Percentiles rank a stretch among this genome's conserved stretches.
phyloP scores from a whole-genome alignment of 2,797 vertebrate genomes.

The Cetoscarus ocellatus region DNA sequence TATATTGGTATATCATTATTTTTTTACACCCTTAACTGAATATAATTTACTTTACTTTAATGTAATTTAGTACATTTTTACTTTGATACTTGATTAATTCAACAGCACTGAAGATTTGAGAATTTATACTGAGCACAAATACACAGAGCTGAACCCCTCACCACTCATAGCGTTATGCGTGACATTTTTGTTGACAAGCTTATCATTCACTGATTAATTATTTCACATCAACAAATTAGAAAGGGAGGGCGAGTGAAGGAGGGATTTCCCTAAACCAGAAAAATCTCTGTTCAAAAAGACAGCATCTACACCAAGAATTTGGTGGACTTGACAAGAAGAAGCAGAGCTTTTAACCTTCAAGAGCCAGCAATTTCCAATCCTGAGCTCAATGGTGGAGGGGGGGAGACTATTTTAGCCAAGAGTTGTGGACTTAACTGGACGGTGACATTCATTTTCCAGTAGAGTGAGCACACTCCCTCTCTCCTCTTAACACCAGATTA shows the following conservation, averaged over 20 bases:
- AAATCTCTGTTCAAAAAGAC: neutral
- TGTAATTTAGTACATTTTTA: too few species aligned
- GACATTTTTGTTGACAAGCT: slow-evolving; percentile 67
- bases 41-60: too few species aligned
- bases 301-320: neutral
- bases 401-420: slow-evolving; percentile 18
- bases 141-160: too few species aligned
- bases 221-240: slow-evolving; percentile 27
- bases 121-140: too few species aligned
- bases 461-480: slow-evolving; percentile 21
- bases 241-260: slow-evolving; percentile 16
- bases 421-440: slow-evolving; percentile 3
- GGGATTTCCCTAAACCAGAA: slow-evolving; percentile 4
- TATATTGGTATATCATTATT: too few species aligned
- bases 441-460: slow-evolving; percentile 47
- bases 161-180: slow-evolving; percentile 10
- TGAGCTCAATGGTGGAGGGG: slow-evolving; percentile 17
- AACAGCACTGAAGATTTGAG: too few species aligned
- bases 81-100: too few species aligned
- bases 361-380: slow-evolving; percentile 4
- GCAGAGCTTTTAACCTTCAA: slow-evolving; percentile 14
- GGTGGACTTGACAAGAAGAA: neutral
- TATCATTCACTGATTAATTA: slow-evolving; percentile 70
- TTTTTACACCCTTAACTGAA: too few species aligned
- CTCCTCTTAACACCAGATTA: slow-evolving; percentile 25